These are phyloP conservation scores for Halocaridina rubra DNA, from an alignment of 2,888 invertebrate species.

Conservation along the genomic window DNA sequence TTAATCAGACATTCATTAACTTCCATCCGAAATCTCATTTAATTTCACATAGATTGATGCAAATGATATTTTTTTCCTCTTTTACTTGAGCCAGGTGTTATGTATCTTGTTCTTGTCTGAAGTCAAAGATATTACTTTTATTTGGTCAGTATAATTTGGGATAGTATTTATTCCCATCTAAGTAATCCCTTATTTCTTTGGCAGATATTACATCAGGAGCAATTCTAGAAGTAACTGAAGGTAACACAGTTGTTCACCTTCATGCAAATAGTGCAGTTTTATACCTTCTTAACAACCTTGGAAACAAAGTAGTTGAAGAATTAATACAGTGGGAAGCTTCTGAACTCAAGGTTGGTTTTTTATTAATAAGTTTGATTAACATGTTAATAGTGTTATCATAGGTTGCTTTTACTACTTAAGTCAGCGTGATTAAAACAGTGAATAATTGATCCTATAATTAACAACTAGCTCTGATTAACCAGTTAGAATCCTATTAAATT, in stretches of 20 bases:
- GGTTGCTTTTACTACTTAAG: background rate
- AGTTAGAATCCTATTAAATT: background rate
- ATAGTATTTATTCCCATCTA: no score
- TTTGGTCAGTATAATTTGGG: no score
- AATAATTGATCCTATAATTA: background rate
- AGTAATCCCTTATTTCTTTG: background rate
- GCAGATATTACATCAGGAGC: constrained; percentile 16
- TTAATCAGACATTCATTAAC: no score
- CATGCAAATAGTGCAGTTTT: constrained; percentile 45
- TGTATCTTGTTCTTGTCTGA: no score
- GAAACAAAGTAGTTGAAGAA: background rate
- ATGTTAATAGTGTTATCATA: no score
- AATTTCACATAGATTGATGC: no score
- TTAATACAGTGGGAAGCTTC: constrained; percentile 50
- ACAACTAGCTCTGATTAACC: background rate
- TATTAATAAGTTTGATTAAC: no score
- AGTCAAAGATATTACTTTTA: no score
- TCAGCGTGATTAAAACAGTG: background rate
- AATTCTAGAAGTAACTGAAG: constrained; percentile 30
- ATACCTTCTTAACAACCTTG: background rate
- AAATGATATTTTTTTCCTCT: no score
- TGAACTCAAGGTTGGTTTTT: constrained; percentile 24
- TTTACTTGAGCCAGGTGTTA: no score
- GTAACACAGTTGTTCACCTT: background rate
- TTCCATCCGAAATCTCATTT: no score